Percentiles rank a stretch among this genome's conserved stretches.
These are phyloP conservation scores for Diaprepes abbreviatus DNA, from an alignment of 2,888 invertebrate species.

Conservation along the genomic window DNA sequence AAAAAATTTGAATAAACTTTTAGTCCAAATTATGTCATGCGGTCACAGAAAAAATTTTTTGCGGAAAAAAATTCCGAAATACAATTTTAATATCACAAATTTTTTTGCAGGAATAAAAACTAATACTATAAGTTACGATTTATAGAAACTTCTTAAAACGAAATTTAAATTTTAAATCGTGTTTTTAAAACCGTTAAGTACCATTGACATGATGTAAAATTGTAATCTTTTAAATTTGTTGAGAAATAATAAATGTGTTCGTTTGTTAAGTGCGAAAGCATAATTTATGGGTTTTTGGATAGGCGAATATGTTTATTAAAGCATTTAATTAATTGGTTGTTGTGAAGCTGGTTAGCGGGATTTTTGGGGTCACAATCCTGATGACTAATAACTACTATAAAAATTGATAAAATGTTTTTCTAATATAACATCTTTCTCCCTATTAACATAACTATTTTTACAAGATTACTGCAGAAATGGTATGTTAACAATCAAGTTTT, in stretches of 20 bases:
- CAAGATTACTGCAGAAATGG: no score
- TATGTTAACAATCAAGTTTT: no score
- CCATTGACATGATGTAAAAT: background rate
- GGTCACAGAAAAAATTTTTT: no score
- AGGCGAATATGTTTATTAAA: constrained; percentile 6
- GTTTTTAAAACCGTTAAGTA: constrained; percentile 2
- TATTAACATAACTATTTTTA: no score
- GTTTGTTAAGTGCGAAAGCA: constrained; percentile 10
- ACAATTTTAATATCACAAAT: no score
- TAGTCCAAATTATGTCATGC: no score
- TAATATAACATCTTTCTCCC: no score
- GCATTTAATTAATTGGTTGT: constrained; percentile 3
- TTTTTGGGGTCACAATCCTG: constrained; percentile 4
- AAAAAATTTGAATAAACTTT: no score
- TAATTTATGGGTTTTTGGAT: constrained; percentile 9
- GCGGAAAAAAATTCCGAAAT: no score
- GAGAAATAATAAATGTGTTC: constrained; percentile 3
- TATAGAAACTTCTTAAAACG: background rate
- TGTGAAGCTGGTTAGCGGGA: background rate
- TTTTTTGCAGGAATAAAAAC: background rate
- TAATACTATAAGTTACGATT: constrained; percentile 1
- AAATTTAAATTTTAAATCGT: constrained; percentile 6
- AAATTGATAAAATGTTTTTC: no score
- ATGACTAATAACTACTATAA: background rate
- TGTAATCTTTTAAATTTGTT: background rate